Base-by-base conservation (phyloP, 2,888 invertebrate species). In the Yponomeuta malinellus region DNA sequence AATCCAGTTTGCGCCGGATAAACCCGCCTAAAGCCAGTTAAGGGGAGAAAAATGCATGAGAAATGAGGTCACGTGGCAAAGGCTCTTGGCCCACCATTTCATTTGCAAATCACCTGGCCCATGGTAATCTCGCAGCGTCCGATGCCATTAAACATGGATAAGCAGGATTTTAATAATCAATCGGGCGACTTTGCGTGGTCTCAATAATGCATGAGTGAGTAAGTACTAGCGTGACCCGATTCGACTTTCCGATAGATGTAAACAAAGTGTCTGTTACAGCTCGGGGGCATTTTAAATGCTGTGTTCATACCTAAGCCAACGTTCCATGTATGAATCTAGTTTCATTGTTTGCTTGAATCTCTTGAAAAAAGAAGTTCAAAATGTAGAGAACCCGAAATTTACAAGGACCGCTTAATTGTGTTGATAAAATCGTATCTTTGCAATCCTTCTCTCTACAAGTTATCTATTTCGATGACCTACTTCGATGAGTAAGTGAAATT, bases 141-240 rank as follows among this genome's bases (percentile, higher is more conserved):
- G 15, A 59, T 59, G 52, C 52, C 52, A 59, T 59, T 59, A 59
- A 59, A 59, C 52, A 59, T 59, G 52, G 52, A 59, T 59, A 59
- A 59, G 52, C 52, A 59, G 52, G 52, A 52, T 52, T 52, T 52
- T 52, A 52, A 52, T 52, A 52, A 12, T 52, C 52, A 12, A 59
- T 59, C 15, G 52, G 52, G 15, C 15, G 52, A 59, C 15, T 59
- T 59, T 59, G 10, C 15, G 12, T 12, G 5, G 52, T 15, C 12
- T 59, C 52, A 59, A 59, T 59, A 59, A 59, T 59, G 15, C 52
- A 59, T 59, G 52, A 59, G 52, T 52, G 52, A 52, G 52, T 52
- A 12, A 52, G 52, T 59, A 59, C 52, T 59, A 15, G 52, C 52
- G 15, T 59, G 52, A 59, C 52, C 52, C 15, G 52, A 59, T 59